A percentile compares a stretch with the other conserved stretches of the same genome.
Evolutionary conservation across 2,113 vertebrate genomes (phyloP).

Genomic region (Equus quagga): DNA sequence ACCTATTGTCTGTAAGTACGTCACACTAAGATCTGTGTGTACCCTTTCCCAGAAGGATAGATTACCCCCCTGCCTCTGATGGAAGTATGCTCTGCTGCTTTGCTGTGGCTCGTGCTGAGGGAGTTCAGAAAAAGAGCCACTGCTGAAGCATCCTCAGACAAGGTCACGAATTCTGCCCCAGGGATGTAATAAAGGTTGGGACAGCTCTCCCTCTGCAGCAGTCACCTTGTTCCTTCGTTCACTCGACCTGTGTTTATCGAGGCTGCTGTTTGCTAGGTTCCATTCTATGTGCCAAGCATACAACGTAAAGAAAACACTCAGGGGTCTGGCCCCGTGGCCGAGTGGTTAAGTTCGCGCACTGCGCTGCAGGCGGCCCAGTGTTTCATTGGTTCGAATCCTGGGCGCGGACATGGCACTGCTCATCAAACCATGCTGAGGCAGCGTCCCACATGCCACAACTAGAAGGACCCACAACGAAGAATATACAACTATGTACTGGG

Average conservation of each 20-base stretch:
- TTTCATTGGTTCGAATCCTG: too few relatives aligned
- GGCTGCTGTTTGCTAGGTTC: background rate
- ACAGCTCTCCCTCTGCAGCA: background rate
- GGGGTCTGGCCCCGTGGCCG: too few relatives aligned
- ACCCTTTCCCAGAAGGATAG: background rate
- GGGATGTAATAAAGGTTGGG: background rate
- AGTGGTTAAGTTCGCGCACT: too few relatives aligned
- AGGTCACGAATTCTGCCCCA: background rate
- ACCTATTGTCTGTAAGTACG: background rate
- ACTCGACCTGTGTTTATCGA: background rate
- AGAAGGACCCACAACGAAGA: too few relatives aligned
- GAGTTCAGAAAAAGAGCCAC: background rate
- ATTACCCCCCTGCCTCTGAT: background rate
- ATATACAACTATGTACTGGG: too few relatives aligned
- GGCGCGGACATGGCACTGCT: too few relatives aligned
- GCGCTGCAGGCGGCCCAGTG: too few relatives aligned
- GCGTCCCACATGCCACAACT: too few relatives aligned
- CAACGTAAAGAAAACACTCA: background rate
- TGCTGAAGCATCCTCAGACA: background rate
- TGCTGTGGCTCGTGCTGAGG: background rate
- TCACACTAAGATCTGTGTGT: background rate
- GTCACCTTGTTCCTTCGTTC: background rate
- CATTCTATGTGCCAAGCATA: background rate
- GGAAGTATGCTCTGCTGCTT: fast-evolving
- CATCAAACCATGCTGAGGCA: too few relatives aligned